Evolutionary conservation across 2,888 invertebrate genomes (phyloP).

Genomic region (Lymantria dispar): DNA sequence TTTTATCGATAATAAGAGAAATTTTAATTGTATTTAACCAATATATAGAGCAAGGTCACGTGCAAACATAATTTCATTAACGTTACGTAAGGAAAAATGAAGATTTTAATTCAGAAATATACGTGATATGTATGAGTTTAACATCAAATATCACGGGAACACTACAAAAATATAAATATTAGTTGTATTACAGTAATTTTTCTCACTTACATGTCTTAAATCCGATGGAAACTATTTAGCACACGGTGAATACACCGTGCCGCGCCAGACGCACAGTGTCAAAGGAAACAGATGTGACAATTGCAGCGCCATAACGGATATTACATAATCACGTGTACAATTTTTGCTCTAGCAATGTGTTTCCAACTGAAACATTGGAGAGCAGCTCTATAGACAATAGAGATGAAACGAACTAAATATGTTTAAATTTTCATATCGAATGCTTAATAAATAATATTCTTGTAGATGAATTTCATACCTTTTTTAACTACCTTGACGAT

Average conservation of each 20-base stretch:
- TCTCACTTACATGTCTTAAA: constrained; percentile 70
- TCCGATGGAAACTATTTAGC: constrained; percentile 63
- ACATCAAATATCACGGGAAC: constrained; percentile 1
- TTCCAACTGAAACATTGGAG: neutral
- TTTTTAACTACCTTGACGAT: no score
- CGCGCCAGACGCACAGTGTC: constrained; percentile 74
- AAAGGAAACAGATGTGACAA: constrained; percentile 65
- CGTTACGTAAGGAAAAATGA: constrained; percentile 71
- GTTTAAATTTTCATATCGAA: no score
- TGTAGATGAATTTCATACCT: no score
- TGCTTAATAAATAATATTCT: no score
- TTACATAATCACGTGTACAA: constrained; percentile 69
- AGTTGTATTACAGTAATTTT: neutral
- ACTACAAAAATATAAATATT: constrained; percentile 1
- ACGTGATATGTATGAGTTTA: neutral
- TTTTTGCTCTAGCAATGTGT: constrained; percentile 38
- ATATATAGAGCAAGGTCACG: constrained; percentile 73
- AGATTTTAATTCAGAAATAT: constrained; percentile 8
- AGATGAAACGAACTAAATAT: no score
- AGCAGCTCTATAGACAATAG: no score
- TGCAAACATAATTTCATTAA: constrained; percentile 71
- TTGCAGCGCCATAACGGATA: constrained; percentile 63
- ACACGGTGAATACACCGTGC: constrained; percentile 72
- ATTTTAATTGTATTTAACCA: constrained; percentile 14
- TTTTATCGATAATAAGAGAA: neutral